These are phyloP conservation scores for Sphaerophoria taeniata DNA, from an alignment of 2,888 invertebrate species.

Conservation along the genomic window DNA sequence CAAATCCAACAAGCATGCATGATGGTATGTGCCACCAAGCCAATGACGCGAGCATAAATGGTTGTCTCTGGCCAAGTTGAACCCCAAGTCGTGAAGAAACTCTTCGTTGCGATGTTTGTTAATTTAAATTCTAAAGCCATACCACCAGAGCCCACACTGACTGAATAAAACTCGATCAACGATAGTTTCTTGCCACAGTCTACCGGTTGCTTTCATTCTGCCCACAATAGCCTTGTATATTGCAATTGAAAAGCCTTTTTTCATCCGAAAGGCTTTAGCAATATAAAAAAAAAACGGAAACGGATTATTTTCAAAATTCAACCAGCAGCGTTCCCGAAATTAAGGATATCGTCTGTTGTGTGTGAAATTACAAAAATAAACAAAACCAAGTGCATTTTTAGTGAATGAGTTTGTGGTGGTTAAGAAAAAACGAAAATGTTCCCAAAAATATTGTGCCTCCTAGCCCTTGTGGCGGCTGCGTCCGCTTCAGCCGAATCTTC, in stretches of 20 bases:
- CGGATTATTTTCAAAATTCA: slow-evolving; percentile 46
- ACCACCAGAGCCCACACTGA: slow-evolving; percentile 66
- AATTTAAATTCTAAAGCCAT: slow-evolving; percentile 77
- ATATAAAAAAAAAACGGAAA: slow-evolving; percentile 42
- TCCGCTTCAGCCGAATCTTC: slow-evolving; percentile 79
- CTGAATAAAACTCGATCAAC: slow-evolving; percentile 83
- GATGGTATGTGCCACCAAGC: slow-evolving; percentile 43
- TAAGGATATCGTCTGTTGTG: slow-evolving; percentile 64
- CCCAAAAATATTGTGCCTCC: slow-evolving; percentile 82
- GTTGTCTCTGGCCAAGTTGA: slow-evolving; percentile 27
- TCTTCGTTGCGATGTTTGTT: slow-evolving; percentile 68
- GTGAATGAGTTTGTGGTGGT: slow-evolving; percentile 57
- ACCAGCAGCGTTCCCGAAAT: slow-evolving; percentile 23
- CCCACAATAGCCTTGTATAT: slow-evolving; percentile 71
- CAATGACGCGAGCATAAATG: slow-evolving; percentile 26
- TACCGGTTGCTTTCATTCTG: slow-evolving; percentile 83
- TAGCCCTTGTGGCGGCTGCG: slow-evolving; percentile 84
- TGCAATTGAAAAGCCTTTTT: background rate
- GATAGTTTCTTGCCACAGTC: slow-evolving; percentile 83
- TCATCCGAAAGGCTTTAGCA: slow-evolving; percentile 54
- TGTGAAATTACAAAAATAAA: slow-evolving; percentile 45
- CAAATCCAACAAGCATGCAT: slow-evolving; percentile 40
- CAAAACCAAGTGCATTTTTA: slow-evolving; percentile 44
- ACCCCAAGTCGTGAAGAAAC: slow-evolving; percentile 20
- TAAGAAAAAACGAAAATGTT: slow-evolving; percentile 80